These are phyloP conservation scores for Scomberomorus guttatus DNA, from an alignment of 2,797 vertebrate species.

Conservation along the genomic window DNA sequence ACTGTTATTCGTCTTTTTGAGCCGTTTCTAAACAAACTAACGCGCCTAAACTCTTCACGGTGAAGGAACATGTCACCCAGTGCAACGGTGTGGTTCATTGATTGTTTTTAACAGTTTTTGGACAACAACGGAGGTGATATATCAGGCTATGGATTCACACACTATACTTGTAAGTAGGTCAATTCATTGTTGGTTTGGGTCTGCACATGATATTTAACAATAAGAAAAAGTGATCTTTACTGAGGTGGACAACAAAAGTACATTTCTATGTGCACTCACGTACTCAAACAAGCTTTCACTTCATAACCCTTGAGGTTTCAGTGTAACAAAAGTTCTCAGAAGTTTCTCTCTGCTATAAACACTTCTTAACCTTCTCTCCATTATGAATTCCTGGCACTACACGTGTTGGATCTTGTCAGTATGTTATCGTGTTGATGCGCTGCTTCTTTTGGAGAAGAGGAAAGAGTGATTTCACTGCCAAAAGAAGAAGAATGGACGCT, in stretches of 20 bases:
- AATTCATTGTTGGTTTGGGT: no score
- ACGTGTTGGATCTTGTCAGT: background rate
- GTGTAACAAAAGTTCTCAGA: background rate
- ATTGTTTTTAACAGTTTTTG: background rate
- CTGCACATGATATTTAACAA: no score
- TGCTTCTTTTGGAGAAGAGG: conserved; percentile 14
- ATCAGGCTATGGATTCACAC: background rate
- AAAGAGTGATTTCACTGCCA: background rate
- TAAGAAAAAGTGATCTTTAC: no score
- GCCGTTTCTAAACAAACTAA: background rate
- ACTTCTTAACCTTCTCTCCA: background rate
- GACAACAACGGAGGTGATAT: background rate
- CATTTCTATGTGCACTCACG: background rate
- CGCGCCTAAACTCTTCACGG: no score
- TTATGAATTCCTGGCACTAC: conserved; percentile 17
- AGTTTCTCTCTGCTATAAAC: background rate
- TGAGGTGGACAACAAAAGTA: no score
- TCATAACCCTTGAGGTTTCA: no score
- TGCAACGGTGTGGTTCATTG: no score
- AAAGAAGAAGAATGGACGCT: background rate
- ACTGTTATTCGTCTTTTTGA: background rate
- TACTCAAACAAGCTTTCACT: background rate
- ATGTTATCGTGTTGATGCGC: conserved; percentile 1
- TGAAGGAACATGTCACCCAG: no score
- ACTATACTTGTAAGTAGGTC: no score